Evolutionary conservation across 1,140 invertebrate genomes (phyloP), one percentile per base, ranked within the genome.

Genomic region (Hypothenemus hampei): DNA sequence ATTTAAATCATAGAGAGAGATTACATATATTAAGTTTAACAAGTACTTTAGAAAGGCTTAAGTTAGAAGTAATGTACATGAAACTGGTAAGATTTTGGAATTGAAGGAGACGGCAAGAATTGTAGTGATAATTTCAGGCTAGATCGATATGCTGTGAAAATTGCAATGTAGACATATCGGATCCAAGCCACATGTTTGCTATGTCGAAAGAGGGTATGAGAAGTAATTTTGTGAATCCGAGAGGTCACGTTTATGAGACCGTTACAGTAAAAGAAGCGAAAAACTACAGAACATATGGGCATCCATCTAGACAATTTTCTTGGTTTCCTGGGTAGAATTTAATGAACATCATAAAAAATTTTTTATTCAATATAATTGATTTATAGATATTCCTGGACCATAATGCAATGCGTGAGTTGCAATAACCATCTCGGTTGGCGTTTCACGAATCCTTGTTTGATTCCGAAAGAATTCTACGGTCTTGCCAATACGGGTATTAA

Each of bases 151-250:
- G 79, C 54, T 91, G 89, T 62, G 70, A 68, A 20, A 71, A 78
- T 43, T 91, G 89, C 68, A 69, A 73, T 18, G 60, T 65, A 7
- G 63, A 73, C 10, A 79, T 92, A 35, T 83, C 83, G 11, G 75
- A 80, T 57, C 84, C 82, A 37, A 77, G 73, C 3, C 78, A 91
- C 61, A 78, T 91, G 26, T 89, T 93, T 69, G 81, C 84, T 31
- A 89, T 93, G 86, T 86, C 86, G 11, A 78, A 80, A 51, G 85
- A 89, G 67, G 89, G 89, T 0, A 81, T 87, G 0, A 82, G 89
- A 69, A 83, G 81, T 29, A 86, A 87, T 33, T 93, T 87, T 68
- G 87, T 89, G 10, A 93, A 93, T 75, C 81, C 85, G 40, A 75
- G 75, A 58, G 90, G 90, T 24, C 76, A 83, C 65, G 82, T 91